Evolutionary conservation across 2,797 vertebrate species (phyloP), one percentile per base, ranked within the genome.

Genomic region (Esox masquinongy): DNA sequence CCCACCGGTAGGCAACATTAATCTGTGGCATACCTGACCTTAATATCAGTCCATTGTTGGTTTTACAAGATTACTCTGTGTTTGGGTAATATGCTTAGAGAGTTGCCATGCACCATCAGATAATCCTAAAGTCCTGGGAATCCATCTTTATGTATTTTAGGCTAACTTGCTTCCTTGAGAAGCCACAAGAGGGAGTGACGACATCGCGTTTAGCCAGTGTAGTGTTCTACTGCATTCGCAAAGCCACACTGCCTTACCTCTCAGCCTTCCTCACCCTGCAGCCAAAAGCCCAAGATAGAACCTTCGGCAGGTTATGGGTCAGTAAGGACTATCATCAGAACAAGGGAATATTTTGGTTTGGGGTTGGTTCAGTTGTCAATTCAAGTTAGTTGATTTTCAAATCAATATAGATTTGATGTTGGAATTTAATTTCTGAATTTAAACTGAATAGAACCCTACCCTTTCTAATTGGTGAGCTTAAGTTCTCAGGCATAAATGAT

Each of bases 181-280:
- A 95, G 83, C 94, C 94, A 0, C 72, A 75, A 19, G 89, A 88
- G 2, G 93, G 89, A 0, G 24, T 88, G 75, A 94, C 93, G 0
- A 56, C 47, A 0, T 96, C 94, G 0, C 90, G 93, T 43, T 78
- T 95, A 79, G 95, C 95, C 82, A 96, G 94, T 7, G 94, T 96
- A 15, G 94, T 96, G 59, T 96, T 96, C 77, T 95, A 96, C 90
- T 95, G 95, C 82, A 80, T 96, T 43, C 92, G 78, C 50, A 91
- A 75, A 70, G 83, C 88, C 49, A 93, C 92, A 0, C 86, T 95
- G 66, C 72, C 88, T 16, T 79, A 75, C 85, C 85, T 95, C 68
- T 90, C 90, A 0, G 83, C 92, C 56, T 95, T 94, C 84, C 88
- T 95, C 59, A 69, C 43, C 61, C 80, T 84, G 70, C 89, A 88